Evolutionary conservation across 2,113 vertebrate genomes (phyloP), one percentile per base, ranked within the genome.

Genomic region (Sarotherodon lohbergeri): DNA sequence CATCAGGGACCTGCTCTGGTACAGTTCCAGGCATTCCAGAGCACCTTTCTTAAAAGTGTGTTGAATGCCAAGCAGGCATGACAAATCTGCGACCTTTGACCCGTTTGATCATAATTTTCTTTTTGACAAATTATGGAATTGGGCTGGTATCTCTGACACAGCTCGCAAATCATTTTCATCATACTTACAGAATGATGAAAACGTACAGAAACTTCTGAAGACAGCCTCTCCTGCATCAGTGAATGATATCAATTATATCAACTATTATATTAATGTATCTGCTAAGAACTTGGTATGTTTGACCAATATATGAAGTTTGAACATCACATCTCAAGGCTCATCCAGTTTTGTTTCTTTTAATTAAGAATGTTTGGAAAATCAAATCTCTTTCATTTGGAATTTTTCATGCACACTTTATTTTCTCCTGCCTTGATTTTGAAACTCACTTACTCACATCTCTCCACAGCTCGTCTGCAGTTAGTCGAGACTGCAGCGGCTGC

Each of bases 261-360:
- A 61, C 9, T 61, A 61, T 61, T 61, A 0, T 34, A 0, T 61
- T 61, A 29, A 61, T 61, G 0, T 10, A 61, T 61, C 57, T 34
- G 0, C 57, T 61, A 61, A 61, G 1, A 22, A 22, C 22, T 22
- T 22, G 22, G 22, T 22, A 22, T 22, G 22, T 22, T 22, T 61
- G 5, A 61, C 57, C 57, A 61, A 61, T 61, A 61, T 61, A 19
- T 61, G 29, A 61, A 6, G 19, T 34, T 61, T 61, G 57, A 61
- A 34, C 57, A 34, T 61, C 57, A 41, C 39, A 41, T 2, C 10
- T 41, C 39, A 41, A 41, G 4, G 39, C 39, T 11, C 39, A 41
- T 41, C 39, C 11, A 11, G 10, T 41, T 41, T 41, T 41, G 39
- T 41, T 41, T 41, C 39, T 41, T 41, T 41, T 4, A 61, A 19